Base-by-base conservation (phyloP, 1,140 invertebrate genomes). In the Nomia melanderi region DNA sequence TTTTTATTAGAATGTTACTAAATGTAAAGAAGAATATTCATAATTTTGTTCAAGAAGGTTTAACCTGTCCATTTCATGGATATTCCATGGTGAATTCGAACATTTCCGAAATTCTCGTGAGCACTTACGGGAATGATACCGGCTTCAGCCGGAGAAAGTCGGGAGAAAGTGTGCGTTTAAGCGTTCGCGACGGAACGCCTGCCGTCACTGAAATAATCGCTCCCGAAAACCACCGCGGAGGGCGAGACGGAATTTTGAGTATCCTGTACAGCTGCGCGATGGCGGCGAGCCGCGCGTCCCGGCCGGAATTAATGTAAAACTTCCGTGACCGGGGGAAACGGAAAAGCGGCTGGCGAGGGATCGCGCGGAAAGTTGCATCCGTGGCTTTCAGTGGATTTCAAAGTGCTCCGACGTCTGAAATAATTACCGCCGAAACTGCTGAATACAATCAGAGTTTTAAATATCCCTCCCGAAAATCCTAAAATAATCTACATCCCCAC, bases 261-360 rank as follows among this genome's bases (percentile, higher is more conserved):
- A 56, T 59, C 50, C 29, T 12, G 17, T 33, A 59, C 33, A 63
- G 65, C 56, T 64, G 70, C 14, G 39, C 9, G 27, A 25, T 39
- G 47, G 59, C 65, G 39, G 56, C 11, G 47, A 70, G 47, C 36
- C 64, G 41, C 25, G 69, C 27, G 60, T 59, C 65, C 73, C 59
- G 23, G 56, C 67, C 25, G 39, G 76, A 84, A 82, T 84, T 79
- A 83, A 84, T 83, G 82, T 79, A 77, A 80, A 83, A 70, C 67
- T 84, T 84, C 70, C 82, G 82, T 80, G 77, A 79, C 77, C 17
- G 57, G 54, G 53, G 50, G 69, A 83, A n/a, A 79, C 17, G 44
- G 63, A 62, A 72, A 54, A 63, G 60, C 41, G n/a, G 17, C n/a
- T n/a, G 20, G 29, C 56, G 17, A 65, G 71, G 72, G 67, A 56